These are phyloP conservation scores for Oncorhynchus gorbuscha DNA, from an alignment of 2,113 vertebrate genomes.

Conservation along the genomic window DNA sequence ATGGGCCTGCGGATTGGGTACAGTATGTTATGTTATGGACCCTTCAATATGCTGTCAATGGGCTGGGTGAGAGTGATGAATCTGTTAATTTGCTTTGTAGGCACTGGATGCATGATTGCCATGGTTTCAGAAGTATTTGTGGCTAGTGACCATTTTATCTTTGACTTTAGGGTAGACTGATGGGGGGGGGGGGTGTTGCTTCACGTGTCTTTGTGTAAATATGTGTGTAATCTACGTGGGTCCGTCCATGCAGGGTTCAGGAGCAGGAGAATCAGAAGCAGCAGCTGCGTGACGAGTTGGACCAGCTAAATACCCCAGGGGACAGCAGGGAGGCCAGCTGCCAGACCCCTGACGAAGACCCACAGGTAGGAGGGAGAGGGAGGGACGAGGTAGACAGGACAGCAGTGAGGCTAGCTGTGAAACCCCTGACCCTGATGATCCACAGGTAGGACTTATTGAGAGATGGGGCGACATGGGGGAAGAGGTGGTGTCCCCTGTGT, in stretches of 20 bases:
- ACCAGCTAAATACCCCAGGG: conserved; percentile 64
- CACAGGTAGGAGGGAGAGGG: conserved; percentile 36
- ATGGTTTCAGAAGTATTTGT: not conserved
- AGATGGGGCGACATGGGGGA: not conserved
- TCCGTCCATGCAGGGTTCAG: conserved; percentile 67
- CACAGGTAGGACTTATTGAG: not conserved
- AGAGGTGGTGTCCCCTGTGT: not conserved
- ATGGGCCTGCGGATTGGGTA: conserved; percentile 77
- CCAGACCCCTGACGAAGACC: conserved; percentile 68
- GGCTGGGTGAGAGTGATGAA: not conserved
- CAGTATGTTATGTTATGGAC: conserved; percentile 51
- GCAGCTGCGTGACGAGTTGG: conserved; percentile 72
- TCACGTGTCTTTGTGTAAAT: not conserved
- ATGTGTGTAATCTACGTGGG: not conserved
- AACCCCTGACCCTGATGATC: too few relatives aligned
- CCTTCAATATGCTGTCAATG: conserved; percentile 32
- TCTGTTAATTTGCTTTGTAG: not conserved
- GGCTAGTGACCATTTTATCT: not conserved
- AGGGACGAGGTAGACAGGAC: too few relatives aligned
- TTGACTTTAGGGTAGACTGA: not conserved
- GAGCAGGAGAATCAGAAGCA: conserved; percentile 78
- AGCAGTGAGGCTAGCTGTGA: not conserved
- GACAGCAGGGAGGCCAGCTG: conserved; percentile 72
- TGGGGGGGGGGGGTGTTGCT: not conserved
- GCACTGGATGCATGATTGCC: not conserved